Conservation (phyloP, 2,113 vertebrate species). For the Ailurus styani region DNA sequence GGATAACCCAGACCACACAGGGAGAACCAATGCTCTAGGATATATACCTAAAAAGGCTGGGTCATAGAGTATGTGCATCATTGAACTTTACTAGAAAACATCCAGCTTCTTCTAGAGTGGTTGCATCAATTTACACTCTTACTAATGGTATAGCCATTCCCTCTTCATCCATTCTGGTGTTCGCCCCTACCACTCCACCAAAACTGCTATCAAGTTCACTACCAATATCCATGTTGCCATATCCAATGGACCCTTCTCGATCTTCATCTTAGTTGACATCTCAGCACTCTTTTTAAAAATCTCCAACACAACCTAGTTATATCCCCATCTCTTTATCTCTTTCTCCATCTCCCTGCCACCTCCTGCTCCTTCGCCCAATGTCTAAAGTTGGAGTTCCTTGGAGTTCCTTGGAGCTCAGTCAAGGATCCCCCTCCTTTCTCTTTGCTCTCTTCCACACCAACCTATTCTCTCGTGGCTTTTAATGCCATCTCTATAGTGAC, state of each 20-base stretch:
- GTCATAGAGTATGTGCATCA: not conserved
- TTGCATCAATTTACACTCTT: not conserved
- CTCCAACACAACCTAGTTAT: not conserved
- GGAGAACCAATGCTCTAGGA: not conserved
- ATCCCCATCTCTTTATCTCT: not conserved
- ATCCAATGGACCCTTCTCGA: not conserved
- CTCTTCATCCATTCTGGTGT: not conserved
- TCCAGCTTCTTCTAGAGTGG: conserved; percentile 8
- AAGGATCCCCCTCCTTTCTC: not conserved
- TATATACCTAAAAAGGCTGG: not conserved
- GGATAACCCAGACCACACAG: not conserved
- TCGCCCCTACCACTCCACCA: not conserved
- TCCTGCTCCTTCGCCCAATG: not conserved
- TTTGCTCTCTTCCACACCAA: not conserved
- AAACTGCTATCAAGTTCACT: not conserved
- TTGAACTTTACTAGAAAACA: conserved; percentile 38
- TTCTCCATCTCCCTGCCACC: not conserved
- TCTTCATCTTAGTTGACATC: not conserved
- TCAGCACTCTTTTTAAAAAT: not conserved
- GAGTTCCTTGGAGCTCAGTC: not conserved
- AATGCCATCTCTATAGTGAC: not conserved
- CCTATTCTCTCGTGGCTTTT: not conserved
- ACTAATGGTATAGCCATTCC: not conserved
- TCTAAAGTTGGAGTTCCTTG: not conserved
- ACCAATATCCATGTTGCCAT: not conserved